These are phyloP conservation scores for Smithornis capensis DNA, from an alignment of 2,113 vertebrate genomes.

Conservation along the genomic window DNA sequence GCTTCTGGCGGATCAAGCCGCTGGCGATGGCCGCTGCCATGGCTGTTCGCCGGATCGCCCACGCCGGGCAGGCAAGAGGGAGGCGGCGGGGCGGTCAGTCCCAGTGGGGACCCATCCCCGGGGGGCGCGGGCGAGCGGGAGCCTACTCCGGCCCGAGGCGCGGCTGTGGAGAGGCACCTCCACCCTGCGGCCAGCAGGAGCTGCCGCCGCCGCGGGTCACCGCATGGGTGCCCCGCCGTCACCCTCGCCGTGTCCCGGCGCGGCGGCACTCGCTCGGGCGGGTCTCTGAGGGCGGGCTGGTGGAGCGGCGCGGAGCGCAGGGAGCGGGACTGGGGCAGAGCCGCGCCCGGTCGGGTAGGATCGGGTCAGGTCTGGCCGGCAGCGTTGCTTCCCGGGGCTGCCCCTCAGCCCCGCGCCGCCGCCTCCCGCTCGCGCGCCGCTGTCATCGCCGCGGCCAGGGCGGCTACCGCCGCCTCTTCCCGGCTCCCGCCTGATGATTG, in stretches of 20 bases:
- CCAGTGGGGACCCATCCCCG: slow-evolving; percentile 44
- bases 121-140: background rate
- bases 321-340: background rate
- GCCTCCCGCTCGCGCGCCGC: slow-evolving; percentile 10
- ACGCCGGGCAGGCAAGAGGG: background rate
- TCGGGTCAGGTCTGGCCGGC: background rate
- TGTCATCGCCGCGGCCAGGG: slow-evolving; percentile 32
- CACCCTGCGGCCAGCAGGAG: background rate
- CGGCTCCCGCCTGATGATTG: slow-evolving; percentile 62
- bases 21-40: slow-evolving; percentile 98
- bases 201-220: background rate
- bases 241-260: background rate
- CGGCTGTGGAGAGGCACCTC: background rate
- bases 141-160: background rate
- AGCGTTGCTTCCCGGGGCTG: background rate
- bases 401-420: slow-evolving; percentile 12
- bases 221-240: background rate
- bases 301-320: background rate
- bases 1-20: slow-evolving; percentile 97
- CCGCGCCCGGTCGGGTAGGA: background rate
- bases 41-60: slow-evolving; percentile 64
- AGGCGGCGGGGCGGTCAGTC: background rate
- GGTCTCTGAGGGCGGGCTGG: background rate
- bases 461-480: slow-evolving; percentile 18
- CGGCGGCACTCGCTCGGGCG: background rate